Percentiles rank a stretch among this genome's conserved stretches.
These are phyloP conservation scores for Vannuccia rotundouncinata DNA, from an alignment of 2,888 invertebrate species.

Conservation along the genomic window DNA sequence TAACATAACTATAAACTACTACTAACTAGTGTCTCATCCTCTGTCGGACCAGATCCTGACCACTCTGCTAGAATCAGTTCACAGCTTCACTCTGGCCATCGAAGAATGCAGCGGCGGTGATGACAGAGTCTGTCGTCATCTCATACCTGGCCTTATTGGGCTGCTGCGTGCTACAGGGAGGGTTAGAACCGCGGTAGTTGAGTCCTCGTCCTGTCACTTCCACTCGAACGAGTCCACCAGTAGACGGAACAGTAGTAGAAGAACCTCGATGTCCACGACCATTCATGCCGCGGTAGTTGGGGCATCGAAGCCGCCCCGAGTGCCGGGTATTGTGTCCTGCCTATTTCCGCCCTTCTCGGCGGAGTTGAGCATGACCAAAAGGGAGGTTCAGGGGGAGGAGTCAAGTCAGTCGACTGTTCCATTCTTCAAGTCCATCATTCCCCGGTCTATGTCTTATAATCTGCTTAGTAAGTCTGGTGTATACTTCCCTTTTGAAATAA, in stretches of 20 bases:
- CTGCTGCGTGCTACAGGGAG: conserved; percentile 83
- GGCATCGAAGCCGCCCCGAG: neutral
- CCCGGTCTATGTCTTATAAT: neutral
- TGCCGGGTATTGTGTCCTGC: neutral
- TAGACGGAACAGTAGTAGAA: no score
- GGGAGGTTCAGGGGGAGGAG: neutral
- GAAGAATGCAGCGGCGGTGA: neutral
- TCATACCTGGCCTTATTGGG: conserved; percentile 78
- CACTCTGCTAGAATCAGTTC: neutral
- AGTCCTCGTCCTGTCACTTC: neutral
- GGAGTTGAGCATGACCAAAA: neutral
- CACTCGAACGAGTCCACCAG: neutral
- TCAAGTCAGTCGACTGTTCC: neutral
- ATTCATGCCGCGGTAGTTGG: no score
- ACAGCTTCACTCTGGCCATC: neutral
- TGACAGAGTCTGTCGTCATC: conserved; percentile 61
- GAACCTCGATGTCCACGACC: no score
- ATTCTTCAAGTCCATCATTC: neutral
- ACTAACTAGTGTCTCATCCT: no score
- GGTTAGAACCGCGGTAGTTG: conserved; percentile 49
- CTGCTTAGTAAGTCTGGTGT: neutral
- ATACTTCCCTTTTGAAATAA: no score
- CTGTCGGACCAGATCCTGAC: neutral
- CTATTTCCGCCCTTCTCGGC: neutral
- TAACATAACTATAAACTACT: no score